Conservation (phyloP, 2,113 vertebrate genomes). For the Gopherus flavomarginatus region DNA sequence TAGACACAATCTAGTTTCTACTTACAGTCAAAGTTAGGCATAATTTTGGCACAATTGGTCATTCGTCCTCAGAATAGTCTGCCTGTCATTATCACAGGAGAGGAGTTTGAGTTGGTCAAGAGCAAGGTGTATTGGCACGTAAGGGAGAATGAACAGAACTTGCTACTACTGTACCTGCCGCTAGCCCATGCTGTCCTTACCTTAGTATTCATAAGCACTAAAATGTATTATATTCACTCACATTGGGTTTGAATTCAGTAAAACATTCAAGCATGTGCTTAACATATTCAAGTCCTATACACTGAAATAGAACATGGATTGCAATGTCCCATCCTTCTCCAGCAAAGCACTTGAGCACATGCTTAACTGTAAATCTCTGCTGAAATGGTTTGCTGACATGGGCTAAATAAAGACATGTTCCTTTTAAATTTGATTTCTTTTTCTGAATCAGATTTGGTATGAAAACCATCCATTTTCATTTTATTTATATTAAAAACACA, state of each 20-base stretch:
- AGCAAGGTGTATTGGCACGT: not conserved
- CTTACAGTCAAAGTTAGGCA: not conserved
- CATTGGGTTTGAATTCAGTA: not conserved
- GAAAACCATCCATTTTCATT: not conserved
- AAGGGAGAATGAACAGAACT: not conserved
- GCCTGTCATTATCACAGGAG: not conserved
- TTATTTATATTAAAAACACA: not conserved
- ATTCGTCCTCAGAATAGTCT: not conserved
- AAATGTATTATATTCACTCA: not conserved
- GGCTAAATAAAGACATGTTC: not conserved
- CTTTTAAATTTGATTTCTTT: not conserved
- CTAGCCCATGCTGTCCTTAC: not conserved
- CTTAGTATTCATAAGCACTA: not conserved
- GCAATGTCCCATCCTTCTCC: not conserved
- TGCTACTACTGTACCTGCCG: not conserved
- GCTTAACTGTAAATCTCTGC: not conserved
- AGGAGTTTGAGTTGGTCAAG: fast-evolving
- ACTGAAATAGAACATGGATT: not conserved
- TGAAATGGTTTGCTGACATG: not conserved
- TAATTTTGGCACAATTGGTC: not conserved
- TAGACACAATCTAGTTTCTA: not conserved
- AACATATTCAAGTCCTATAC: not conserved
- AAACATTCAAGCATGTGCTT: not conserved
- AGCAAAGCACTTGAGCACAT: not conserved
- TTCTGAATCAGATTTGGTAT: not conserved